A percentile compares a stretch with the other conserved stretches of the same genome.
Evolutionary conservation across 2,113 vertebrate species (phyloP).

Genomic region (Ceyx melanurus): DNA sequence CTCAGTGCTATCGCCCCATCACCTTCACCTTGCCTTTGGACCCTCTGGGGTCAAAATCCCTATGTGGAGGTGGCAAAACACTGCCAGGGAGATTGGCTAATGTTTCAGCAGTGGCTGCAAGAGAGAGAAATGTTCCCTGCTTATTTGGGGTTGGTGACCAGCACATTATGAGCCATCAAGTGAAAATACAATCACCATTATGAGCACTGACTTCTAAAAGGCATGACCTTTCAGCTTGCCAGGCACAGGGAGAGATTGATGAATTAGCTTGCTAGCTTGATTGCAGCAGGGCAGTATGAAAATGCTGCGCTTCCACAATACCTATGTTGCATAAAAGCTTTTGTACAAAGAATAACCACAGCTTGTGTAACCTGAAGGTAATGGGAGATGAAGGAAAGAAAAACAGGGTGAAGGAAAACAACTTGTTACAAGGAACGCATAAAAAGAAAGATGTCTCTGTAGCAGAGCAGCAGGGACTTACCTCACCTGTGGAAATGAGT

Average conservation of each 20-base stretch:
- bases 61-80: not conserved
- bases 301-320: not conserved
- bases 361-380: not conserved
- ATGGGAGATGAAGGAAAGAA: not conserved
- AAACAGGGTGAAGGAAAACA: not conserved
- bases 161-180: not conserved
- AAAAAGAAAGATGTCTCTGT: not conserved
- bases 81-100: not conserved
- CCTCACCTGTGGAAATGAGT: not conserved
- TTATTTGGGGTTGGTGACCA: not conserved
- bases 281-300: not conserved
- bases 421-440: not conserved
- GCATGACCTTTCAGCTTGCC: not conserved
- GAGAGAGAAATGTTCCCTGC: not conserved
- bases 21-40: not conserved
- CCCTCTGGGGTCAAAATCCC: not conserved
- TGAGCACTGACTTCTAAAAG: not conserved
- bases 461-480: not conserved
- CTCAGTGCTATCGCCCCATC: not conserved
- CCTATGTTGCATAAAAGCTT: not conserved
- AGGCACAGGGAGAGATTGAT: not conserved
- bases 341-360: not conserved
- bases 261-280: not conserved
- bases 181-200: not conserved
- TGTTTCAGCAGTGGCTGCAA: not conserved